phyloP scores from a whole-genome alignment of 2,888 invertebrate species.

The Gymnoscelis rufifasciata region DNA sequence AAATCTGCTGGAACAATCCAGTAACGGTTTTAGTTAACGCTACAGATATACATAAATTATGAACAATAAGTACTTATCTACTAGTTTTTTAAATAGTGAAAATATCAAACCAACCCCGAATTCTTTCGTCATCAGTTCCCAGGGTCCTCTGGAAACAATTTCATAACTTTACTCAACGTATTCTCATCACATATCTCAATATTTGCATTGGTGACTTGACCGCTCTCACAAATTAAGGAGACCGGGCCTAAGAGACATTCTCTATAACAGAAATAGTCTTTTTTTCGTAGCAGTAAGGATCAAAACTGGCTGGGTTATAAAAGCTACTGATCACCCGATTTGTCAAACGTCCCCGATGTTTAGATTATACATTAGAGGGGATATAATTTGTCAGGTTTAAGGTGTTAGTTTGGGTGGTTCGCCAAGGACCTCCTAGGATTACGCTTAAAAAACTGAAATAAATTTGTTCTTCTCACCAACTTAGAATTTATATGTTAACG shows the following conservation, averaged over 20 bases:
- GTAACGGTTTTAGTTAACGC: too few species aligned
- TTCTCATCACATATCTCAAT: conserved; percentile 56
- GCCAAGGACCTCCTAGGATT: conserved; percentile 41
- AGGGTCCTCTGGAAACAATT: conserved; percentile 70
- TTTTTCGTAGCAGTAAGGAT: conserved; percentile 27
- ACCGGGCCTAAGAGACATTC: conserved; percentile 31
- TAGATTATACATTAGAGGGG: conserved; percentile 62
- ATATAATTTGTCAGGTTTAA: conserved; percentile 54
- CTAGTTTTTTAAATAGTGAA: conserved; percentile 14
- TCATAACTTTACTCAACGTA: conserved; percentile 72
- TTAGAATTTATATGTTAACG: too few species aligned
- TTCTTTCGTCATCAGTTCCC: conserved; percentile 54
- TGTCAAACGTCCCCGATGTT: conserved; percentile 63
- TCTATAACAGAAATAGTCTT: conserved; percentile 22
- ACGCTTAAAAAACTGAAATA: conserved; percentile 11
- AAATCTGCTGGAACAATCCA: too few species aligned
- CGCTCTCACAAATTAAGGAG: conserved; percentile 68
- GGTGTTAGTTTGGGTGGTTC: conserved; percentile 51
- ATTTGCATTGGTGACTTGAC: conserved; percentile 74
- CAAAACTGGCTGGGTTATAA: conserved; percentile 15
- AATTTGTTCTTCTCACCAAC: too few species aligned
- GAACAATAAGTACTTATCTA: too few species aligned
- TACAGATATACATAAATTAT: too few species aligned
- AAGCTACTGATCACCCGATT: conserved; percentile 54
- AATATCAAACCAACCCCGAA: conserved; percentile 29